phyloP scores from a whole-genome alignment of 2,888 invertebrate genomes.

The Sepioteuthis lessoniana region DNA sequence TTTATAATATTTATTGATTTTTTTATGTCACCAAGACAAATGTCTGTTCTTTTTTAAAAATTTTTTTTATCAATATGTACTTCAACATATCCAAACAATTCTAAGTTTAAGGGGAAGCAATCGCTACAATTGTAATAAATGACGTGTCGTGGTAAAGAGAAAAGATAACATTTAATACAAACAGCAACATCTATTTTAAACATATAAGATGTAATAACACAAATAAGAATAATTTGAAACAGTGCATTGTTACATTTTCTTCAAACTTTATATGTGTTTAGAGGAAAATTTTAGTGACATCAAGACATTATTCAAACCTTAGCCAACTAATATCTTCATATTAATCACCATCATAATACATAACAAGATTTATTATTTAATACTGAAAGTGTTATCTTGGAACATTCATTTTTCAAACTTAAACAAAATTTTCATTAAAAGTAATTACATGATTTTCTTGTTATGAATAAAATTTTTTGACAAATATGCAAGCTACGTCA shows the following conservation, averaged over 20 bases:
- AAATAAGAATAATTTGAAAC: neutral
- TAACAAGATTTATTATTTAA: no score
- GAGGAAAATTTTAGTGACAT: neutral
- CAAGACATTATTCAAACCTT: neutral
- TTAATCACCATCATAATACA: no score
- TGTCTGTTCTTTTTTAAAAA: neutral
- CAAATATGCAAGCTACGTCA: no score
- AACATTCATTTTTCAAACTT: no score
- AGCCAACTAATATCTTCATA: no score
- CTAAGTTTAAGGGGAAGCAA: neutral
- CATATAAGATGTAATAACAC: neutral
- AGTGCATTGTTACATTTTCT: no score
- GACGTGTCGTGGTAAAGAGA: neutral
- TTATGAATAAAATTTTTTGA: no score
- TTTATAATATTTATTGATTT: neutral
- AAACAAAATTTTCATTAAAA: no score
- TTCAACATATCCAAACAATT: neutral
- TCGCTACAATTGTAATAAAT: neutral
- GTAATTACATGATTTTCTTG: no score
- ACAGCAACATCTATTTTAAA: neutral
- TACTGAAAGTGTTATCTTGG: no score
- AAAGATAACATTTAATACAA: neutral
- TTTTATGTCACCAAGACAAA: neutral
- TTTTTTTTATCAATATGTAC: no score
- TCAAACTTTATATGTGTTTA: neutral